These are phyloP conservation scores for Setophaga coronata DNA, from an alignment of 2,113 vertebrate species.

Conservation along the genomic window DNA sequence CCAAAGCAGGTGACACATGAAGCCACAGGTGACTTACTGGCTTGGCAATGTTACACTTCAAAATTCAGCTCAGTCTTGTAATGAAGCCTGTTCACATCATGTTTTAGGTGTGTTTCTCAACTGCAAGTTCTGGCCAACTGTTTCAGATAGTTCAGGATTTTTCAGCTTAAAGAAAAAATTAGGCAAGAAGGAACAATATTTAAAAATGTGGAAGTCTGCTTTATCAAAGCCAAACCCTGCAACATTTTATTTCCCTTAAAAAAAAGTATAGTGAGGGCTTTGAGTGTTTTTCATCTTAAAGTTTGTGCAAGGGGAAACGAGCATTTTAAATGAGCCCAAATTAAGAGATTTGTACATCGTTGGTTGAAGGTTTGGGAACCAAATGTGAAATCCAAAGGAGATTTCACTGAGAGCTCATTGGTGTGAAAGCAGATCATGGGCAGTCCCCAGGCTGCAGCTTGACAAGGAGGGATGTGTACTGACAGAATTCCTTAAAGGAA, in stretches of 20 bases:
- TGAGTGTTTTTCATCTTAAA: background rate
- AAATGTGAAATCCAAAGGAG: background rate
- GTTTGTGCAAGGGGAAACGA: background rate
- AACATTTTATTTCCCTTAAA: background rate
- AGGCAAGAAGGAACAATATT: background rate
- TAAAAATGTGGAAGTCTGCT: background rate
- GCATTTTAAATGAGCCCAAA: background rate
- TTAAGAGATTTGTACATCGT: background rate
- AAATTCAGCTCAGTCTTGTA: background rate
- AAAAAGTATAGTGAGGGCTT: background rate
- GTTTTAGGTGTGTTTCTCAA: background rate
- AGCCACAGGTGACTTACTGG: background rate
- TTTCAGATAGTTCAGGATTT: background rate
- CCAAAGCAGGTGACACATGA: background rate
- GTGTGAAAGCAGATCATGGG: background rate
- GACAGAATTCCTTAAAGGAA: constrained; percentile 45
- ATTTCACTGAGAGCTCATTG: background rate
- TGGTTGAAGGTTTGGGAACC: background rate
- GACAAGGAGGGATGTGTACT: constrained; percentile 33
- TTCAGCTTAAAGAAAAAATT: background rate
- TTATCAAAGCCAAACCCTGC: background rate
- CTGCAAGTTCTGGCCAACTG: background rate
- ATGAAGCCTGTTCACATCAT: background rate
- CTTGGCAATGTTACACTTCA: background rate
- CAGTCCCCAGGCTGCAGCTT: background rate